Conservation (phyloP, 2,888 invertebrate species). For the Halocaridina rubra region DNA sequence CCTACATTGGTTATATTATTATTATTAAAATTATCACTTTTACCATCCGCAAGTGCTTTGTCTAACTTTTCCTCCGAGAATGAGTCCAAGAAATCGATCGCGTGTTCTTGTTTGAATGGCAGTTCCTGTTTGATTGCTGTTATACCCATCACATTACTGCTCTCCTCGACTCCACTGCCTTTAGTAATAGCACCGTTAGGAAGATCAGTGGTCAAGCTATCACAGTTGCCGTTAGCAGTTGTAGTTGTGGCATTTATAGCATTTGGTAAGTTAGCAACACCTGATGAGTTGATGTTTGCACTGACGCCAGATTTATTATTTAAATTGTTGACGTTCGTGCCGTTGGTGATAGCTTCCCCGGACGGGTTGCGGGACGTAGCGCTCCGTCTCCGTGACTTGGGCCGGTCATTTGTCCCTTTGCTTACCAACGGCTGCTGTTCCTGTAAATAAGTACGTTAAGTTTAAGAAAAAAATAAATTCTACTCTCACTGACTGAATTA, state of each 20-base stretch:
- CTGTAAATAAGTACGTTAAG: slow-evolving; percentile 35
- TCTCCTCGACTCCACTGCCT: background rate
- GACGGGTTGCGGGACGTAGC: slow-evolving; percentile 58
- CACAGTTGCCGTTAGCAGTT: slow-evolving; percentile 38
- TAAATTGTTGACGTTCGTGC: background rate
- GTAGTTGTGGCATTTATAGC: slow-evolving; percentile 1
- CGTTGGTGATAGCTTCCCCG: slow-evolving; percentile 30
- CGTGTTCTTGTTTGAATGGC: slow-evolving; percentile 40
- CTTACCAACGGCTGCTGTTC: slow-evolving; percentile 52
- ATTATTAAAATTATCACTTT: slow-evolving; percentile 20
- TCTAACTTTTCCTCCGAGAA: slow-evolving; percentile 48
- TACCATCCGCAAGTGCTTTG: slow-evolving; percentile 23
- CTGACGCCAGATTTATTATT: background rate
- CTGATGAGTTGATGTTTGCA: background rate
- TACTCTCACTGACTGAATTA: no score
- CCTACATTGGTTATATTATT: slow-evolving; percentile 25
- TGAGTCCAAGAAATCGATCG: slow-evolving; percentile 43
- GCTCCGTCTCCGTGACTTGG: slow-evolving; percentile 48
- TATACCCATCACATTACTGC: background rate
- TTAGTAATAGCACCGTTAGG: slow-evolving; percentile 34
- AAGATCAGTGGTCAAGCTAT: slow-evolving; percentile 24
- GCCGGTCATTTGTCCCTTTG: slow-evolving; percentile 31
- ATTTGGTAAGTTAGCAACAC: background rate
- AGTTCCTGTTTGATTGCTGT: slow-evolving; percentile 43
- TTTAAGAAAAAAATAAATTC: background rate